phyloP scores from a whole-genome alignment of 2,797 vertebrate genomes.

The Onychomys arenicola region DNA sequence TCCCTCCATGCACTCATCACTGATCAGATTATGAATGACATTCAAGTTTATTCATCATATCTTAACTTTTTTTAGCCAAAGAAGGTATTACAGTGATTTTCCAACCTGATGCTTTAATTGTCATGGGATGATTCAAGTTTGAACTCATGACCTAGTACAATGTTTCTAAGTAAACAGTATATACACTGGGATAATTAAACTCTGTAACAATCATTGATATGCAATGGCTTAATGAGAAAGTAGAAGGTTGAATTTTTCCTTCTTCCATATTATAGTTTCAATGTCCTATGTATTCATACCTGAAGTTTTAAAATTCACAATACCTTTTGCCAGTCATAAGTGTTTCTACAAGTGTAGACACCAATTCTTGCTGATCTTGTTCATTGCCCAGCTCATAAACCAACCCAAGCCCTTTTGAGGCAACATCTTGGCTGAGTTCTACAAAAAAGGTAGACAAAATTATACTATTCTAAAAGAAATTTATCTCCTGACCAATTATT shows the following conservation, averaged over 20 bases:
- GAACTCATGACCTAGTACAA: conserved; percentile 13
- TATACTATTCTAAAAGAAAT: conserved; percentile 49
- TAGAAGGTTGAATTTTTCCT: not conserved
- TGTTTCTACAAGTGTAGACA: conserved; percentile 96
- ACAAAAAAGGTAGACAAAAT: conserved; percentile 78
- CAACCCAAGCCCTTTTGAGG: conserved; percentile 98
- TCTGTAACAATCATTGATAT: not conserved
- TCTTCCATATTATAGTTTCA: not conserved
- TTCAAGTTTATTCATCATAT: not conserved
- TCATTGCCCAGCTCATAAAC: conserved; percentile 98
- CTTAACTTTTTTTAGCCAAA: not conserved
- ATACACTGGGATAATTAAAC: not conserved
- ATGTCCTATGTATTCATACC: not conserved
- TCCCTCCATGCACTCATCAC: not conserved
- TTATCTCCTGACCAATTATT: not conserved
- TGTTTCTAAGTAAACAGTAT: conserved; percentile 20
- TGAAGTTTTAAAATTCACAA: conserved; percentile 56
- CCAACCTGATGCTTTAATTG: conserved; percentile 30
- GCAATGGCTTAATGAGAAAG: conserved; percentile 19
- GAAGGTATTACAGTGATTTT: not conserved
- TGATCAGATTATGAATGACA: not conserved
- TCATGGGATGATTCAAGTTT: not conserved
- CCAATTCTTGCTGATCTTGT: conserved; percentile 96
- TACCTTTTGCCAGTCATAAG: conserved; percentile 99
- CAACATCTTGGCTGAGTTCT: conserved; percentile 99